Evolutionary conservation across 2,797 vertebrate species (phyloP).

Genomic region (Rallus crepitans): DNA sequence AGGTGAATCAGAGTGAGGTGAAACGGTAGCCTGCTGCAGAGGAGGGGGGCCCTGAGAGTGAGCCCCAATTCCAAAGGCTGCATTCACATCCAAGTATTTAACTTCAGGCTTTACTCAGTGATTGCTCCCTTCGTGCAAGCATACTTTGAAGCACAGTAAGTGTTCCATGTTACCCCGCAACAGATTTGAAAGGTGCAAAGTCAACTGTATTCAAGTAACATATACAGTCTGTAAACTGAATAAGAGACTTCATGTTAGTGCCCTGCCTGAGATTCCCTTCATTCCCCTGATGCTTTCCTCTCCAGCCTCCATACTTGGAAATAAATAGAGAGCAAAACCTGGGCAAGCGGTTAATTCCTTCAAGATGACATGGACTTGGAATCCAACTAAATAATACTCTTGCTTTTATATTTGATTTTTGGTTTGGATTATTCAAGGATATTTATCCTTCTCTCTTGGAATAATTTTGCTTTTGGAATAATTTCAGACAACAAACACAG

Average conservation of each 20-base stretch:
- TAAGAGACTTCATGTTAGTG: not conserved
- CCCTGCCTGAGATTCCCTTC: not conserved
- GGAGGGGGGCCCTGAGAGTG: not conserved
- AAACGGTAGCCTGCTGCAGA: not conserved
- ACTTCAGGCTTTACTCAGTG: not conserved
- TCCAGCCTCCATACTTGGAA: not conserved
- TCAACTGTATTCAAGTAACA: not conserved
- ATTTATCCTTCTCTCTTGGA: conserved; percentile 34
- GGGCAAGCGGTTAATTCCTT: not conserved
- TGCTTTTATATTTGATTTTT: conserved; percentile 23
- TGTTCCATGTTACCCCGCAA: rapidly evolving
- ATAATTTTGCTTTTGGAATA: conserved; percentile 24
- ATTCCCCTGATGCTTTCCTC: not conserved
- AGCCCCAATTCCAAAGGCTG: not conserved
- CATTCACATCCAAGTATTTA: not conserved
- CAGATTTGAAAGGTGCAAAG: not conserved
- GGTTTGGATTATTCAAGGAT: conserved; percentile 18
- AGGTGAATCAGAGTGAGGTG: not conserved
- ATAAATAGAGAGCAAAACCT: conserved; percentile 12
- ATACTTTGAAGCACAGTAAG: not conserved
- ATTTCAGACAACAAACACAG: conserved; percentile 23
- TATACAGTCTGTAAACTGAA: not conserved
- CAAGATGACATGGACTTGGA: not conserved
- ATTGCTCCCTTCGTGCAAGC: not conserved
- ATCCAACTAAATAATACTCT: not conserved